Percentiles rank a stretch among this genome's conserved stretches.
These are phyloP conservation scores for Ptilonorhynchus violaceus DNA, from an alignment of 2,113 vertebrate species.

Conservation along the genomic window DNA sequence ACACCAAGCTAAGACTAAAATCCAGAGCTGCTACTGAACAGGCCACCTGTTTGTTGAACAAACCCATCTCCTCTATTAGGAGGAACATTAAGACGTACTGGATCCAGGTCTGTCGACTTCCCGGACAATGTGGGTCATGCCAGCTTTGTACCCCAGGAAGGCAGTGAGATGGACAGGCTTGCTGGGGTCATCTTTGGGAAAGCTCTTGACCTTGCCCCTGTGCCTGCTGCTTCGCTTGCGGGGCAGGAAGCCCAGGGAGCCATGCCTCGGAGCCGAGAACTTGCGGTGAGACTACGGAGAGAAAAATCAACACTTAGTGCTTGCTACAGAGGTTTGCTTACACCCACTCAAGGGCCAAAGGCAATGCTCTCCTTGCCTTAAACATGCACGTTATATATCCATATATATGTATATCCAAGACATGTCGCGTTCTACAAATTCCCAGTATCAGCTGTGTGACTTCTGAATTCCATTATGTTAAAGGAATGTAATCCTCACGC, in stretches of 20 bases:
- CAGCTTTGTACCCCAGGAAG: conserved; percentile 96
- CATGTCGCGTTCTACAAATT: rapidly evolving
- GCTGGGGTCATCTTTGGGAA: conserved; percentile 91
- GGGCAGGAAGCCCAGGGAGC: conserved; percentile 94
- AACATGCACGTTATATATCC: rapidly evolving
- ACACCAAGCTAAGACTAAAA: not conserved
- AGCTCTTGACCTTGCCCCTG: conserved; percentile 97
- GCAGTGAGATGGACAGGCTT: conserved; percentile 96
- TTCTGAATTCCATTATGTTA: not conserved
- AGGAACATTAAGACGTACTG: conserved; percentile 74
- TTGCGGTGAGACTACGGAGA: conserved; percentile 89
- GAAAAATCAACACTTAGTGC: not conserved
- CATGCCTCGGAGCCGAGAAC: conserved; percentile 95
- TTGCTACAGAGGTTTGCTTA: not conserved
- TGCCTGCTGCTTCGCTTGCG: conserved; percentile 92
- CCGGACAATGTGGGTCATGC: conserved; percentile 97
- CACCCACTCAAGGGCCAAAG: not conserved
- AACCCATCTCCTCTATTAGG: rapidly evolving
- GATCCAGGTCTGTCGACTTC: conserved; percentile 96
- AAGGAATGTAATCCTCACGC: rapidly evolving
- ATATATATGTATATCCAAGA: rapidly evolving
- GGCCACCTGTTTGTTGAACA: not conserved
- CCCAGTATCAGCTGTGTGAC: rapidly evolving
- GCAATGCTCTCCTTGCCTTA: too few species aligned
- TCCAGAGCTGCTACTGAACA: not conserved